Evolutionary conservation across 2,888 invertebrate species (phyloP), one percentile per base, ranked within the genome.

Genomic region (Eumacrocentrus americanus): DNA sequence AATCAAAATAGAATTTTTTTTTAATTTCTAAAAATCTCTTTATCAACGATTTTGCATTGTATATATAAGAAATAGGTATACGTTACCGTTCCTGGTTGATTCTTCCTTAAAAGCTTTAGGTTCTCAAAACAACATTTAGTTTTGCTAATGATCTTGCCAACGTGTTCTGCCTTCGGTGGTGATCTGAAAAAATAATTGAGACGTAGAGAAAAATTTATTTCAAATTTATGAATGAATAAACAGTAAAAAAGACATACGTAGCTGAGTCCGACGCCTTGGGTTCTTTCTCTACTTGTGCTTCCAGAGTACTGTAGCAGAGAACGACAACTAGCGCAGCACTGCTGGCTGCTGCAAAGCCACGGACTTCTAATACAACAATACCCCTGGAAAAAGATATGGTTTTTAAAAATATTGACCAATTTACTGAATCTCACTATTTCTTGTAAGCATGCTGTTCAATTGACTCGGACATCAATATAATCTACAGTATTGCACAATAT

Each of bases 341-440:
- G 72, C 78, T 75, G 75, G 79, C 76, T 71, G 80, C 76, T 56
- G 77, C 77, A 69, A 80, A 76, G 64, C 78, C 76, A 56, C 76
- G 78, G 40, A 80, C 69, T 66, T 79, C 77, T 56, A 77, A 67
- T 61, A 77, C 69, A 61, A 78, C 70, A 60, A 77, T 72, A 53
- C 74, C 70, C 81, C 81, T 81, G 67, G 58, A 20, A 47, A 22
- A 55, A 48, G 20, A 1, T 23, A 38, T 29, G 35, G 29, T 57
- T 42, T 47, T 22, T 29, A 6, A 52, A 16, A 54, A 48, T 44
- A 51, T 40, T 40, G n/a, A 11, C 12, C 38, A 23, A 25, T 46
- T 42, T 44, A 18, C 5, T 22, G 6, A 20, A n/a, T n/a, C n/a
- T n/a, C n/a, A n/a, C n/a, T n/a, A n/a, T n/a, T n/a, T n/a, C n/a